phyloP scores from a whole-genome alignment of 1,140 invertebrate species.

The Drosophila funebris region DNA sequence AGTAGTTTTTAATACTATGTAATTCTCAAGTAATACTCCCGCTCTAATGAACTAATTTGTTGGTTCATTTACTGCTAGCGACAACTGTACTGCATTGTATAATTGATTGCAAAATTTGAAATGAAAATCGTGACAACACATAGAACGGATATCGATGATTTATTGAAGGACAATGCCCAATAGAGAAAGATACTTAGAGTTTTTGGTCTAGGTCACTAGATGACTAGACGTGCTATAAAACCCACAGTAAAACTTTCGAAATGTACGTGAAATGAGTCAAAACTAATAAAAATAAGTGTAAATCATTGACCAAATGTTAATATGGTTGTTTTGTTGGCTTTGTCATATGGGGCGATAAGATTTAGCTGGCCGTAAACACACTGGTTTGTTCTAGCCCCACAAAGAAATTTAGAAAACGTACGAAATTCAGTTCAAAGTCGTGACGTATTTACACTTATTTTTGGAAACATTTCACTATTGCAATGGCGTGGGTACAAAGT shows the following conservation, averaged over 20 bases:
- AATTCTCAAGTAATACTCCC: neutral
- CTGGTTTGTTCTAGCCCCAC: constrained; percentile 11
- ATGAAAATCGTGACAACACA: constrained; percentile 54
- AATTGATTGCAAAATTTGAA: constrained; percentile 30
- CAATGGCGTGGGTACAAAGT: constrained; percentile 43
- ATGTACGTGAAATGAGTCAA: constrained; percentile 5
- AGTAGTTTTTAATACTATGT: neutral
- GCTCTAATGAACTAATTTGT: neutral
- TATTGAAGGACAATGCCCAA: constrained; percentile 22
- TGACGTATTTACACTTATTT: constrained; percentile 67
- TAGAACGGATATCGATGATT: constrained; percentile 13
- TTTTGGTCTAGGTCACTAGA: constrained; percentile 32
- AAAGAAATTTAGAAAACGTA: constrained; percentile 47
- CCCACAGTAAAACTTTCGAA: neutral
- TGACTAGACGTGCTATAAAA: neutral
- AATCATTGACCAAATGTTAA: constrained; percentile 25
- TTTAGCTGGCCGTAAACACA: constrained; percentile 39
- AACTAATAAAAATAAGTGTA: constrained; percentile 34
- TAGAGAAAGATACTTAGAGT: constrained; percentile 10
- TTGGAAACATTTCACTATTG: constrained; percentile 27
- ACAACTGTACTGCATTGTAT: constrained; percentile 34
- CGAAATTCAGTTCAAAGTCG: constrained; percentile 9
- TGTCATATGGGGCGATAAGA: constrained; percentile 51
- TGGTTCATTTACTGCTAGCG: neutral
- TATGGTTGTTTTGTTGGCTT: constrained; percentile 4